These are phyloP conservation scores for Tolypeutes matacus DNA, from an alignment of 2,797 vertebrate genomes.

Conservation along the genomic window DNA sequence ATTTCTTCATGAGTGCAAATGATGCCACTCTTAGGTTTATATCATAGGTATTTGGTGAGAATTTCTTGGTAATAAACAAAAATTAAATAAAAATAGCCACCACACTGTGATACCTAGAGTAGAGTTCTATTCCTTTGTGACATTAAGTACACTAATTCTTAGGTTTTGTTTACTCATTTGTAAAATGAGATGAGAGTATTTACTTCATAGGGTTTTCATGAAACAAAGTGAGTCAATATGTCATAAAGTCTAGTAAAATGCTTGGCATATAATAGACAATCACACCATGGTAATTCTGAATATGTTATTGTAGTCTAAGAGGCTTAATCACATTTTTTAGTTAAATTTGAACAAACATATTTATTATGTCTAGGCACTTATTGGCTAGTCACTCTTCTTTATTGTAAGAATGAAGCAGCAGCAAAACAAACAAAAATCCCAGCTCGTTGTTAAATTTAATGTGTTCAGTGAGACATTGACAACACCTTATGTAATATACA, in stretches of 20 bases:
- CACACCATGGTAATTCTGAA: background rate
- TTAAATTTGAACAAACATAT: too few relatives aligned
- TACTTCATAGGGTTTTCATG: background rate
- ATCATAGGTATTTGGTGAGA: background rate
- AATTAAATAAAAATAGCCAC: background rate
- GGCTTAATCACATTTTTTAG: too few relatives aligned
- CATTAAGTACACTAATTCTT: background rate
- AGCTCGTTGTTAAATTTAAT: background rate
- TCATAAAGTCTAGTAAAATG: background rate
- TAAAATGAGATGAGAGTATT: background rate
- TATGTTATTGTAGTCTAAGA: background rate
- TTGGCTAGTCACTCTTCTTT: background rate
- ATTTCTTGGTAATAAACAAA: conserved; percentile 23
- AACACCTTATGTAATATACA: background rate
- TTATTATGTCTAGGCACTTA: too few relatives aligned
- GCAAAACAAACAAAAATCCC: background rate
- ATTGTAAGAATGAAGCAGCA: background rate
- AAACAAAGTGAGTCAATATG: conserved; percentile 33
- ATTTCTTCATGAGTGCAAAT: background rate
- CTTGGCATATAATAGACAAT: background rate
- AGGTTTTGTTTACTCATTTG: background rate
- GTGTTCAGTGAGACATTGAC: background rate
- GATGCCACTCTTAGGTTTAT: background rate
- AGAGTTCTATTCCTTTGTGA: background rate
- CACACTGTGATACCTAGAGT: background rate